phyloP scores from a whole-genome alignment of 2,797 vertebrate species.

The Mus spretus region DNA sequence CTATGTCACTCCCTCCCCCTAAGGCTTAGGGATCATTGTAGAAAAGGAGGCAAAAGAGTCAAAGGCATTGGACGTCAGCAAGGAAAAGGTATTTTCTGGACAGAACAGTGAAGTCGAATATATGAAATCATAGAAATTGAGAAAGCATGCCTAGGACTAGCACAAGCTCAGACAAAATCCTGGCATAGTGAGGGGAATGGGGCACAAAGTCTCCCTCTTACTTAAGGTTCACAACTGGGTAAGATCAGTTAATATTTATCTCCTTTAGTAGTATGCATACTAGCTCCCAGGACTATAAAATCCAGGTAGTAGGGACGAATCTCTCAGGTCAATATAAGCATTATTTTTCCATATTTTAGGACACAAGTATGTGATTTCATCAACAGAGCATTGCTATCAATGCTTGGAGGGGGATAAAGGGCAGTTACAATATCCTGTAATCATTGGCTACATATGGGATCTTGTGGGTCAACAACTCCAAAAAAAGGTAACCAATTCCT shows the following conservation, averaged over 20 bases:
- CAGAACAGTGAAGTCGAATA: not conserved
- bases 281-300: not conserved
- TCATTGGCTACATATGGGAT: not conserved
- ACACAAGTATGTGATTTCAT: not conserved
- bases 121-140: not conserved
- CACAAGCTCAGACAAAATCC: not conserved
- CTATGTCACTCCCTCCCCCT: not conserved
- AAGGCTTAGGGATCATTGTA: not conserved
- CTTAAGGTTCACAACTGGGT: not conserved
- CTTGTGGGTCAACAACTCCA: not conserved
- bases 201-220: not conserved
- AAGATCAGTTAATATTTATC: not conserved
- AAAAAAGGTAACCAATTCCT: not conserved
- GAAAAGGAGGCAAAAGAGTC: not conserved
- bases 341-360: not conserved
- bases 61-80: not conserved
- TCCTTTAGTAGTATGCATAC: not conserved
- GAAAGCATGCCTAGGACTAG: not conserved
- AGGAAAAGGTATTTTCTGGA: not conserved
- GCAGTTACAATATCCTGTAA: not conserved
- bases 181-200: not conserved
- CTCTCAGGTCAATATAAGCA: not conserved
- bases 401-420: not conserved
- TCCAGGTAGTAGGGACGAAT: not conserved
- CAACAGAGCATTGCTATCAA: not conserved